Evolutionary conservation across 2,113 vertebrate genomes (phyloP).

Genomic region (Epinephelus cyanopodus): DNA sequence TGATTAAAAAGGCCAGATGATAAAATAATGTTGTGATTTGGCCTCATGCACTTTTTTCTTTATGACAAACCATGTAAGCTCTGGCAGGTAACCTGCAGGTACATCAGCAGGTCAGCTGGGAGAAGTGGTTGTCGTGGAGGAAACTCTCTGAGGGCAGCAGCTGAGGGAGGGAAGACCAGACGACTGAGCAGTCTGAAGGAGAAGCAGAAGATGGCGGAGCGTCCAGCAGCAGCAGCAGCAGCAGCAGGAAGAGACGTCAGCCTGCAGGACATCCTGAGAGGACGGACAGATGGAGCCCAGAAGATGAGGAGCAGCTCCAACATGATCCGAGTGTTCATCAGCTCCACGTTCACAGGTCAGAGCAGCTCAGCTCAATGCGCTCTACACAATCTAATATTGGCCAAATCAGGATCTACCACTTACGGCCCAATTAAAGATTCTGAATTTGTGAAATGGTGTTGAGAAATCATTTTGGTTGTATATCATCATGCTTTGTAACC

Average conservation of each 20-base stretch:
- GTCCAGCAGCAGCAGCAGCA: slow-evolving; percentile 18
- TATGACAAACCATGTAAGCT: not conserved
- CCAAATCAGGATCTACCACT: too few species aligned
- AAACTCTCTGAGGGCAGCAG: slow-evolving; percentile 48
- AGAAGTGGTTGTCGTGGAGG: slow-evolving; percentile 52
- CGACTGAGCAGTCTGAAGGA: not conserved
- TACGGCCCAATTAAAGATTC: too few species aligned
- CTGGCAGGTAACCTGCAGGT: not conserved
- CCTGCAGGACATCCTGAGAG: slow-evolving; percentile 60
- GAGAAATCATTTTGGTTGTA: too few species aligned
- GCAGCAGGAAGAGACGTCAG: slow-evolving; percentile 14
- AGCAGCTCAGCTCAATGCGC: not conserved
- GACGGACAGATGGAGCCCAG: slow-evolving; percentile 30
- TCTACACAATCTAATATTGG: not conserved
- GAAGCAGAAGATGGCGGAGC: slow-evolving; percentile 28
- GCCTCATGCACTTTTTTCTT: not conserved
- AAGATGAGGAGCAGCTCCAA: slow-evolving; percentile 73
- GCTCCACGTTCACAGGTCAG: slow-evolving; percentile 87
- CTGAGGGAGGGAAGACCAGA: not conserved
- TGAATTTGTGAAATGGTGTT: too few species aligned
- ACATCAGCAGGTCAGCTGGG: slow-evolving; percentile 21
- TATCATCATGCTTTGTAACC: too few species aligned
- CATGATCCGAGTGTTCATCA: slow-evolving; percentile 84
- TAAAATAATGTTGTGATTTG: not conserved
- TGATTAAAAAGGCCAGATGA: not conserved